Percentiles rank a stretch among this genome's conserved stretches.
Conservation (phyloP, 30 jellyfish, hydroid and myxozoan genomes). For the Catostylus mosaicus region DNA sequence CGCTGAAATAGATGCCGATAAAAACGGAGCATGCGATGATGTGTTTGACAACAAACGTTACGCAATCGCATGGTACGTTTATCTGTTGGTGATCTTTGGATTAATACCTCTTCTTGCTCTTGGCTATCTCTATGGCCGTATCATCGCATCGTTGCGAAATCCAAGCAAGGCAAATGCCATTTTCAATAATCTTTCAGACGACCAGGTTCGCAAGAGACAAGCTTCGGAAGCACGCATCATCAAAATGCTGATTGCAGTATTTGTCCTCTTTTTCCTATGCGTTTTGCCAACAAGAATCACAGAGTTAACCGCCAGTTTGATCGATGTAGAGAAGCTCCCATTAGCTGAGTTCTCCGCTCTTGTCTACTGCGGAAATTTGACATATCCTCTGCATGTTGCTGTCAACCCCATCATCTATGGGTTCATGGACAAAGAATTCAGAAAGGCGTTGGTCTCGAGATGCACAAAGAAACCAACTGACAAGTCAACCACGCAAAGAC, state of each 20-base stretch:
- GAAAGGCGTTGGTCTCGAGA: background rate
- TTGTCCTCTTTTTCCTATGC: conserved; percentile 8
- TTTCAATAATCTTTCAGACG: background rate
- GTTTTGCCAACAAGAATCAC: conserved; percentile 10
- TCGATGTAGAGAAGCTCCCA: background rate
- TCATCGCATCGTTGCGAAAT: conserved; percentile 1
- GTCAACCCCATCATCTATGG: conserved; percentile 36
- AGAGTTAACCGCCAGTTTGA: background rate
- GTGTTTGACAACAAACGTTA: background rate
- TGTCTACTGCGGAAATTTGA: background rate
- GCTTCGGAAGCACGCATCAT: conserved; percentile 23
- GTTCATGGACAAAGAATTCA: conserved; percentile 8
- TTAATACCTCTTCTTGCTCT: conserved; percentile 7
- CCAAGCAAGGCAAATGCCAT: conserved; percentile 15
- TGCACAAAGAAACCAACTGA: background rate
- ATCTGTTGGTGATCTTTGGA: conserved; percentile 4
- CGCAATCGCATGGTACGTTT: background rate
- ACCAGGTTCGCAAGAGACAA: background rate
- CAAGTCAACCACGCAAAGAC: too few relatives aligned
- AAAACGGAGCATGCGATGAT: background rate
- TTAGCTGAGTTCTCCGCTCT: background rate
- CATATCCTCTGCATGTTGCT: conserved; percentile 20
- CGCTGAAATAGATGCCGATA: background rate
- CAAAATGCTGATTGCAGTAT: background rate
- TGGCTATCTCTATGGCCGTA: conserved; percentile 3